Evolutionary conservation across 2,888 invertebrate species (phyloP), one percentile per base, ranked within the genome.

Genomic region (Drosophila meridiana): DNA sequence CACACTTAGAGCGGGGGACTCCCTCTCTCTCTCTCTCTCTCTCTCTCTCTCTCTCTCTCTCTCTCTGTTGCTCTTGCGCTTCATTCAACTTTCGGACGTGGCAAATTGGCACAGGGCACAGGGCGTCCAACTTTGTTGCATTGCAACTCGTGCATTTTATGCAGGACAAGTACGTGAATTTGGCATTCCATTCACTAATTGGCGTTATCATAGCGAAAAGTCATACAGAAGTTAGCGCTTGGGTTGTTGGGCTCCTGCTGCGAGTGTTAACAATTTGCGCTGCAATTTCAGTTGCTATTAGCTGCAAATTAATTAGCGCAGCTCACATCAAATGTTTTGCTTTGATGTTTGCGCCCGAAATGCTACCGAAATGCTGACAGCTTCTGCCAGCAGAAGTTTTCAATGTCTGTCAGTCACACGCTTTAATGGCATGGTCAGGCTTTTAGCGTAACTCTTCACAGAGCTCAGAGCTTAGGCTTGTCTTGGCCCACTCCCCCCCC

Each of bases 221-320:
- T 58, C 28, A 20, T 32, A 43, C 14, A 32, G 47, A 48, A 47
- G 28, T 47, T 68, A 5, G 7, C 26, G 20, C 6, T 67, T 4
- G 9, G 7, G 28, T 9, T 36, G 3, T 36, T 9, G 5, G 30
- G 7, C 67, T 4, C 28, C n/a, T 0, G 42, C 34, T 14, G n/a
- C n/a, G 43, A n/a, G 28, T 45, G 34, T 45, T 32, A 52, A 30
- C 30, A 36, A 26, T 56, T 42, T 13, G 34, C 8, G 34, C 14
- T 42, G 43, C 60, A 45, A 43, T 45, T 55, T 61, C 32, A n/a
- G 45, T 47, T 55, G 50, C 78, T 40, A 30, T 13, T 52, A 56
- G 63, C 52, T 58, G 58, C 26, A 62, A 87, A 82, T 84, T 84
- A 84, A 82, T 87, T 82, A 72, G 63, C 57, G 59, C 56, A 57